Evolutionary conservation across 2,797 vertebrate genomes (phyloP).

Genomic region (Lophura swinhoii): DNA sequence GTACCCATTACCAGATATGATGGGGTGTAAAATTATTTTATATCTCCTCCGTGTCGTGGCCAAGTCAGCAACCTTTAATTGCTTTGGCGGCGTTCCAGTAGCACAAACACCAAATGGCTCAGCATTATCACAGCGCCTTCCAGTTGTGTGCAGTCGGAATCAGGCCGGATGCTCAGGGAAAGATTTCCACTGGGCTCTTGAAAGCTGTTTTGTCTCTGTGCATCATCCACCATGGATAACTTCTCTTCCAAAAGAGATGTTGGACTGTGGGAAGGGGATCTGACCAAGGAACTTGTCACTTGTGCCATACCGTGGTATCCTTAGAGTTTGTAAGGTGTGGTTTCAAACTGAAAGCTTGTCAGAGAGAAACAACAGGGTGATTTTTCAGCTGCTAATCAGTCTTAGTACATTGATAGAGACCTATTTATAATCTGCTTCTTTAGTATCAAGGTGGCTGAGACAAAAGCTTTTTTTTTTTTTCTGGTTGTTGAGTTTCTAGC

Average conservation of each 20-base stretch:
- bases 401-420: neutral
- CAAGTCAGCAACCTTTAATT: constrained; percentile 78
- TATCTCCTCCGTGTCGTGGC: constrained; percentile 64
- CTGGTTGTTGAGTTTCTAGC: neutral
- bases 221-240: constrained; percentile 39
- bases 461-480: neutral
- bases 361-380: neutral
- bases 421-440: neutral
- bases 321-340: neutral
- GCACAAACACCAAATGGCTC: constrained; percentile 77
- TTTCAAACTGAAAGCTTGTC: neutral
- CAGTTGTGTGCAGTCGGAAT: constrained; percentile 67
- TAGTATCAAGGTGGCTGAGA: neutral
- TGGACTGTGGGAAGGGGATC: neutral
- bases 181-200: constrained; percentile 60
- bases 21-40: constrained; percentile 50
- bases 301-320: neutral
- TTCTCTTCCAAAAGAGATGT: constrained; percentile 3
- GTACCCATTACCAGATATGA: neutral
- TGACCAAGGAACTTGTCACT: neutral
- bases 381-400: neutral
- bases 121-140: constrained; percentile 74
- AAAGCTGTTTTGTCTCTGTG: constrained; percentile 15
- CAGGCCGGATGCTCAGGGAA: constrained; percentile 76
- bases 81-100: constrained; percentile 78